Base-by-base conservation (phyloP, 2,888 invertebrate genomes). In the Cephus pygmeus region DNA sequence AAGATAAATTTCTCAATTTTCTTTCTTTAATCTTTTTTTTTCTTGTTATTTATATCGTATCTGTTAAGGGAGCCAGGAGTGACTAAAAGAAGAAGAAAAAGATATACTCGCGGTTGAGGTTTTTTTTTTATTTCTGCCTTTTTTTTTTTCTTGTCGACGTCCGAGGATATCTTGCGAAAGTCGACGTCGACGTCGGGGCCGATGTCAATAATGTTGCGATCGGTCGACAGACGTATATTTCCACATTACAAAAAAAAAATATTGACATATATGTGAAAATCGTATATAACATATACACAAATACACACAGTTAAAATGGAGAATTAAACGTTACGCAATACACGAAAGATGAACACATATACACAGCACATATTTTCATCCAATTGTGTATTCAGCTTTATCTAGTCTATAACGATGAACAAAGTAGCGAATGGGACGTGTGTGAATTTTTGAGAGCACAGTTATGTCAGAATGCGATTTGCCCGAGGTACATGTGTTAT, bases 381-480 rank as follows among this genome's bases (percentile, higher is more conserved):
- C 81, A 82, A 85, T 84, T 85, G 82, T 87, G 85, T 87, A 85
- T 88, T 87, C 86, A 87, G 84, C 87, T 87, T 87, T 83, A 88
- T 88, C 89, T 90, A 90, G 89, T 89, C 90, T 87, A 83, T 86
- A 85, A 87, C 81, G 77, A 83, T 85, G 83, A 83, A 84, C 79
- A 81, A 83, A 75, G 75, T 76, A 81, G 76, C 75, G 77, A 81
- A 79, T 82, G 81, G 79, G 81, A 81, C 77, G 78, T 78, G 56
- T 76, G 81, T 56, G 40, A 56, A 23, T 56, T 56, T 56, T 80
- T 80, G 81, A 71, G 34, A 69, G 73, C 76, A 79, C 34, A 36
- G 31, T 76, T 76, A 76, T 76, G 35, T 74, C 79, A 80, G 81
- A 83, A 85, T 84, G 82, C 83, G 81, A 85, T 86, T 85, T 85